Evolutionary conservation across 1,140 invertebrate species (phyloP), one percentile per base, ranked within the genome.

Genomic region (Panagrolaimus sp.): DNA sequence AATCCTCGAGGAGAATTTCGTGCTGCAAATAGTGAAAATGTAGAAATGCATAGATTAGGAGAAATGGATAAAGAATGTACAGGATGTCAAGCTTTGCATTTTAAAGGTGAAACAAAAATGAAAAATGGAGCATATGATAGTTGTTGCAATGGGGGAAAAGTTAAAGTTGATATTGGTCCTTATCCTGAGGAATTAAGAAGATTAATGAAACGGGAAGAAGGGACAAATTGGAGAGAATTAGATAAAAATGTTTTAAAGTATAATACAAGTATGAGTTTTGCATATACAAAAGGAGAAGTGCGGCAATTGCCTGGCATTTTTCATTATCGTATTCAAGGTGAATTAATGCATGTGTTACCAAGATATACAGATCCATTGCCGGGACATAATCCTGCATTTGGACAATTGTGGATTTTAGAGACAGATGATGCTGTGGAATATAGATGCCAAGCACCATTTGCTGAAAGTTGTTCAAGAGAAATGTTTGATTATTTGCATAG

Each of bases 251-350:
- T 52, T 5, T 4, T 52, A 10, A 46, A 46, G n/a, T n/a, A 10
- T 46, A 46, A 46, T 46, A 46, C 9, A 10, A 46, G 45, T 46
- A 10, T 46, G 45, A 46, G 45, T n/a, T 46, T 46, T 46, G 45
- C 45, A 46, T 46, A 10, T 9, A 46, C n/a, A 46, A 46, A 9
- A 46, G n/a, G 9, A 10, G n/a, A 9, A 46, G 45, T 46, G n/a
- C 45, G 45, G n/a, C 45, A n/a, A 46, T n/a, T 46, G 9, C 45
- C 45, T n/a, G 45, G 45, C n/a, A 46, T 46, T 46, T 46, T 46
- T n/a, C 45, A 46, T 46, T 46, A 46, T n/a, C 45, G 45, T 10
- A 46, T 46, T 46, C 45, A 46, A 46, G 45, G 45, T 46, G 45
- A 46, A 46, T 9, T 46, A 10, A 46, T 9, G 9, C n/a, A 46